phyloP scores from a whole-genome alignment of 2,113 vertebrate genomes.

The Jacana jacana region DNA sequence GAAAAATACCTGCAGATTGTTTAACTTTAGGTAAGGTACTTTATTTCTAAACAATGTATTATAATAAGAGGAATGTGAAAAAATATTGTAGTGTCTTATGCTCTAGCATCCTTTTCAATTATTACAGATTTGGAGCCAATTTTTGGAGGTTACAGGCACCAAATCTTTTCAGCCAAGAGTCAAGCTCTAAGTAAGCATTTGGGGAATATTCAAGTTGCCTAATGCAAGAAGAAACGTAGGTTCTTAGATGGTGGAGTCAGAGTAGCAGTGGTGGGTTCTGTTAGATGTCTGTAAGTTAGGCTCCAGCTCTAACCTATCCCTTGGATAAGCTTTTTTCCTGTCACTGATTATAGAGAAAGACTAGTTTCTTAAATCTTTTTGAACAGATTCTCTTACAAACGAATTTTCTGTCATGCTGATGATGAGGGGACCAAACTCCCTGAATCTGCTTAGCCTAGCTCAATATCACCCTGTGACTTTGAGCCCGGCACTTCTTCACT shows the following conservation, averaged over 20 bases:
- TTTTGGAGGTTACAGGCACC: neutral
- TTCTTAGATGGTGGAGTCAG: neutral
- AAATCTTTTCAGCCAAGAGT: neutral
- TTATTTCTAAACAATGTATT: neutral
- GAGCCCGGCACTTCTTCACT: neutral
- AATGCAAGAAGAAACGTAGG: neutral
- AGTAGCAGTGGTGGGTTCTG: neutral
- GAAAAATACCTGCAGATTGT: neutral
- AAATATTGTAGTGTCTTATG: neutral
- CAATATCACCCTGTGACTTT: neutral
- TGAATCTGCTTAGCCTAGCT: neutral
- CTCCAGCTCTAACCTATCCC: neutral
- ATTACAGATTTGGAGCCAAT: neutral
- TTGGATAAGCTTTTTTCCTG: neutral
- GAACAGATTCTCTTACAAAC: neutral
- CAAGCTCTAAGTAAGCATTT: neutral
- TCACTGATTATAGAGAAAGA: neutral
- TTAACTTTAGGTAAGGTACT: neutral
- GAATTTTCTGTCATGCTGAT: neutral
- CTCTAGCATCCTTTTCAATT: neutral
- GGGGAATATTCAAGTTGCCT: neutral
- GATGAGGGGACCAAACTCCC: rapidly evolving
- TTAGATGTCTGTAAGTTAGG: neutral
- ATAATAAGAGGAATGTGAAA: neutral
- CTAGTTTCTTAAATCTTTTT: neutral